Evolutionary conservation across 2,113 vertebrate species (phyloP).

Genomic region (Tetrao urogallus): DNA sequence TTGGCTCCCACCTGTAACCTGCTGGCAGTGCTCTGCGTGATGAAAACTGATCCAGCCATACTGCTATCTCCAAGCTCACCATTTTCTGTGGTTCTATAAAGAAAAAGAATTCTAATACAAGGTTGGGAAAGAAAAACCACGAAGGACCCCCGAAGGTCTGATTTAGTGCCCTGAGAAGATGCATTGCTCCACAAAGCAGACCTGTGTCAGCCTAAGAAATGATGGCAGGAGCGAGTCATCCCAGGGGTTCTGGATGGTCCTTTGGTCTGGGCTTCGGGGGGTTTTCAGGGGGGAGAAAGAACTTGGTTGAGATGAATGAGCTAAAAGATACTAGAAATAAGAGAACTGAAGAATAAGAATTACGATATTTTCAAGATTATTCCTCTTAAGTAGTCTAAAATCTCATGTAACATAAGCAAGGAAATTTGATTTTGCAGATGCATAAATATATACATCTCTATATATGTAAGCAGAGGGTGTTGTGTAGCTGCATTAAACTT

Average conservation of each 20-base stretch:
- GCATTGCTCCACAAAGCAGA: neutral
- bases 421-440: constrained; percentile 27
- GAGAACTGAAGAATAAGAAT: neutral
- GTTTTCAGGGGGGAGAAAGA: neutral
- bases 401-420: neutral
- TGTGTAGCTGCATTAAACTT: neutral
- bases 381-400: neutral
- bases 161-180: neutral
- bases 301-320: neutral
- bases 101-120: neutral
- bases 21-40: rapidly evolving
- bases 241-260: neutral
- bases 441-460: neutral
- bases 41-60: neutral
- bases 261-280: neutral
- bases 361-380: neutral
- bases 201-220: neutral
- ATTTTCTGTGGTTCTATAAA: neutral
- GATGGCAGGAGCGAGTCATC: neutral
- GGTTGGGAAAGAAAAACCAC: neutral
- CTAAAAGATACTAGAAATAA: neutral
- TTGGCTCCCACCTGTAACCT: neutral
- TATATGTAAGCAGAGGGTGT: neutral
- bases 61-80: neutral
- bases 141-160: neutral